phyloP scores from a whole-genome alignment of 2,888 invertebrate species.

The Charanyca ferruginea region DNA sequence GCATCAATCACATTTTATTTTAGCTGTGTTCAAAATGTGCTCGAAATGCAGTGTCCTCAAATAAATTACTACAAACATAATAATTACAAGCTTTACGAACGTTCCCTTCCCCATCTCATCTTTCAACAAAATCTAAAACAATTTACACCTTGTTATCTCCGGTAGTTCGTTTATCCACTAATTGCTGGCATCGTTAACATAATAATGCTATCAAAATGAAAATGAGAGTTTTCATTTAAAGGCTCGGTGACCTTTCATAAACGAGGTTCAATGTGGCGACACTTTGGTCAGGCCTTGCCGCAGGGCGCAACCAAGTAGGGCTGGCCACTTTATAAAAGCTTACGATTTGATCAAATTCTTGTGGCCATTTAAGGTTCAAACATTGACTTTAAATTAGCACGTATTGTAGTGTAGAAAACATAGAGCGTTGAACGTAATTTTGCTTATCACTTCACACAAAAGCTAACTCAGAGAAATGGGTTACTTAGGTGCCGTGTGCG shows the following conservation, averaged over 20 bases:
- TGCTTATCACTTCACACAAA: constrained; percentile 59
- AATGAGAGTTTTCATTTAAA: constrained; percentile 71
- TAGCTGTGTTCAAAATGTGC: too few relatives aligned
- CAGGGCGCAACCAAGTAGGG: constrained; percentile 62
- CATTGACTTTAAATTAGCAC: neutral
- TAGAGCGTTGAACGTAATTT: constrained; percentile 18
- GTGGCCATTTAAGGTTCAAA: neutral
- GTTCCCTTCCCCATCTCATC: constrained; percentile 5
- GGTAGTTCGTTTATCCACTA: constrained; percentile 50
- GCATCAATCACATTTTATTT: neutral
- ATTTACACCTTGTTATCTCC: constrained; percentile 42
- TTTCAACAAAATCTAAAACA: constrained; percentile 43
- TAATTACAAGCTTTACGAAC: neutral
- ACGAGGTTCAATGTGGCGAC: constrained; percentile 67
- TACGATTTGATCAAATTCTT: neutral
- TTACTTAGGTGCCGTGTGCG: constrained; percentile 41
- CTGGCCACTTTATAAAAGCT: constrained; percentile 32
- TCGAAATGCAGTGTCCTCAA: neutral
- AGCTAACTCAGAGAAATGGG: constrained; percentile 50
- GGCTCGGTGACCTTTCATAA: constrained; percentile 72
- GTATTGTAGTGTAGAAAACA: neutral
- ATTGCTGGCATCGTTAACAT: constrained; percentile 63
- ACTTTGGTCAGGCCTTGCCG: constrained; percentile 75
- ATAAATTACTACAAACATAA: neutral
- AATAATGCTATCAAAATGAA: constrained; percentile 68